Conservation (phyloP, 2,113 vertebrate species). For the Podiceps cristatus region DNA sequence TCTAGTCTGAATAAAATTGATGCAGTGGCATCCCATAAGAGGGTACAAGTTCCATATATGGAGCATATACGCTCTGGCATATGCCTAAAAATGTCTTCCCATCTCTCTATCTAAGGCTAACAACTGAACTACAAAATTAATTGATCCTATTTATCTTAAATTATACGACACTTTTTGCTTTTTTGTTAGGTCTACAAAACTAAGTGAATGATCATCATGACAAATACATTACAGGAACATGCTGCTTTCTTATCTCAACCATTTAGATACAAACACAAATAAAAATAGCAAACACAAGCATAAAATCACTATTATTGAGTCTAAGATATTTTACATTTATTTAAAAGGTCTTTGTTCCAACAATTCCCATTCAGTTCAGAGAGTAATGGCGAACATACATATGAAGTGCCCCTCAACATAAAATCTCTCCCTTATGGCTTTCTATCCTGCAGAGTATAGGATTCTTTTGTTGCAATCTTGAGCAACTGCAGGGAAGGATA, state of each 20-base stretch:
- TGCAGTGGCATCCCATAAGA: neutral
- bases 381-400: neutral
- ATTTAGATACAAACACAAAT: neutral
- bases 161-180: neutral
- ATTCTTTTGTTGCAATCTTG: neutral
- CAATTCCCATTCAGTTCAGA: neutral
- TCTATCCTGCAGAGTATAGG: neutral
- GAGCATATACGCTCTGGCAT: neutral
- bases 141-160: neutral
- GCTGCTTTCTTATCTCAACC: neutral
- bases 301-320: neutral
- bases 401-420: neutral
- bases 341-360: neutral
- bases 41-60: neutral
- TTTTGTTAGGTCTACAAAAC: neutral
- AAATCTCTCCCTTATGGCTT: neutral
- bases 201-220: neutral
- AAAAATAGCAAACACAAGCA: neutral
- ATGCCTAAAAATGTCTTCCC: neutral
- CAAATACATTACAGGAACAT: neutral
- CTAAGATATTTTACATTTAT: neutral
- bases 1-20: neutral
- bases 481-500: neutral
- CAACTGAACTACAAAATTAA: neutral
- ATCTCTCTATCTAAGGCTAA: neutral